Evolutionary conservation across 1,140 invertebrate species (phyloP).

Genomic region (Cylas formicarius): DNA sequence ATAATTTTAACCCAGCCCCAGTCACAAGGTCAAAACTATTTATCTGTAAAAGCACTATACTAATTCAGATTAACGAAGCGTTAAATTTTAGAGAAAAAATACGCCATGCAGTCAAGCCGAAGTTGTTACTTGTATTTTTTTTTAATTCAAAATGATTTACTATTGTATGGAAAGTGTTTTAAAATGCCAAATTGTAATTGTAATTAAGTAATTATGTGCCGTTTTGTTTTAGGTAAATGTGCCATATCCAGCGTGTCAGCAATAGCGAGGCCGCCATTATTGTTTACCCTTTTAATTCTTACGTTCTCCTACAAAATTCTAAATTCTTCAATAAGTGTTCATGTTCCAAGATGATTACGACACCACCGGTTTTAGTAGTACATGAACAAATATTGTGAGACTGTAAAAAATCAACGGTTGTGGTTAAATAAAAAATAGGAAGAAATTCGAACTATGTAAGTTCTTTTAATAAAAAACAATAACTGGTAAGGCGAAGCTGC

Average conservation of each 20-base stretch:
- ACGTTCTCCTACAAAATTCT: no score
- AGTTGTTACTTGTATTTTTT: no score
- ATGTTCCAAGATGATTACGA: no score
- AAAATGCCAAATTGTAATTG: constrained; percentile 1
- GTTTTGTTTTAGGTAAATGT: constrained; percentile 15
- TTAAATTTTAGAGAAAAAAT: neutral
- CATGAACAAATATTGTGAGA: constrained; percentile 9
- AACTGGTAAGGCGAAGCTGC: no score
- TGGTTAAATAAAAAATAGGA: constrained; percentile 5
- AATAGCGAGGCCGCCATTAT: neutral
- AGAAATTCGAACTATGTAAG: constrained; percentile 1
- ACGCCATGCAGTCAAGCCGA: no score
- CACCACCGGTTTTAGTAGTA: neutral
- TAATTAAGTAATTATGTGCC: neutral
- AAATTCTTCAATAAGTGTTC: no score
- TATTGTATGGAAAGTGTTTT: no score
- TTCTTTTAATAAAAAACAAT: constrained; percentile 3
- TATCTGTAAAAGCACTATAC: no score
- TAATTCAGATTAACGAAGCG: no score
- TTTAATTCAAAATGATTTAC: neutral
- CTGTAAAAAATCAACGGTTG: constrained; percentile 19
- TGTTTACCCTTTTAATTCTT: no score
- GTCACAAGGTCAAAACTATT: no score
- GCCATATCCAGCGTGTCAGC: constrained; percentile 8
- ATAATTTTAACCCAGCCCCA: no score